Evolutionary conservation across 1,140 invertebrate genomes (phyloP), one percentile per base, ranked within the genome.

Genomic region (Rhyacophila brunnea): DNA sequence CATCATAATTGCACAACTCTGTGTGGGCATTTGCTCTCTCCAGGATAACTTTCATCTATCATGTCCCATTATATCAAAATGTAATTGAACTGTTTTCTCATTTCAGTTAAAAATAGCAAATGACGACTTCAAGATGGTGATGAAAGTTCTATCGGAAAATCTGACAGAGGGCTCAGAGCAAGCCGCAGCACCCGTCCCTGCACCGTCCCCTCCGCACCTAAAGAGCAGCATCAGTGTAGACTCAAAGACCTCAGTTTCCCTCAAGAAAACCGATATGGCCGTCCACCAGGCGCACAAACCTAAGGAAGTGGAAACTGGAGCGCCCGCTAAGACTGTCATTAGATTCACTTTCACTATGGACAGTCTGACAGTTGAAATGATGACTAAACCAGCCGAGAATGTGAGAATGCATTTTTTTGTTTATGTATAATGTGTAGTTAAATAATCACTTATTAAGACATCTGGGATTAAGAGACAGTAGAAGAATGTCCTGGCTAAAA

Each of bases 101-200:
- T 69, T 74, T 49, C 70, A 89, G 85, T 70, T 91, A 5, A 75
- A 80, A 20, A 67, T 93, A 15, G 88, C 87, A 62, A 86, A 92
- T 67, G 84, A 87, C 42, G 94, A 97, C 72, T 95, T 92, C 66
- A 81, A 81, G 3, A 85, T 85, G 49, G 80, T 93, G 3, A 88
- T 96, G 85, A 83, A 83, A 52, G 86, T 92, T 6, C 65, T 96
- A 2, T 85, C 83, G 67, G 88, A 90, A 66, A 97, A 97, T 77
- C 75, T 97, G 11, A 81, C 80, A 58, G 93, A 95, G 74, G 85
- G 83, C 23, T 63, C 69, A 36, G 76, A 71, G 65, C 71, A 43
- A 60, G 79, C 72, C 40, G 72, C 79, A 49, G 23, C 67, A 0
- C 75, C 76, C 66, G 5, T 66, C 0, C 34, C 66, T 9, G 51